Evolutionary conservation across 2,113 vertebrate genomes (phyloP), one percentile per base, ranked within the genome.

Genomic region (Engraulis encrasicolus): DNA sequence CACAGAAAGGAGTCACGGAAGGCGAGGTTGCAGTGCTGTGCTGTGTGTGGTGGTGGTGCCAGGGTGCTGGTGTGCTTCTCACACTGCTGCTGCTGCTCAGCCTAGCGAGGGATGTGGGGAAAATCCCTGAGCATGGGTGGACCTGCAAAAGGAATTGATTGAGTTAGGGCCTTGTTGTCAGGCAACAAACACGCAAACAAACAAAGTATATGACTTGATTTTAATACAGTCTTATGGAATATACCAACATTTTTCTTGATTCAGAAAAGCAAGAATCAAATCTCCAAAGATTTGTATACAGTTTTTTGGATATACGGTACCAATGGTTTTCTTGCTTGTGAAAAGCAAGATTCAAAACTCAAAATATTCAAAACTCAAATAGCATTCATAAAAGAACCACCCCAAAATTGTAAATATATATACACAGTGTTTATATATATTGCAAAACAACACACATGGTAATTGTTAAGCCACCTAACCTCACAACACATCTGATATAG

Each of bases 1-100:
- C 84, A n/a, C n/a, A n/a, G n/a, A n/a, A n/a, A n/a, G 89, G 89
- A 88, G 82, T 77, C 82, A 83, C 79, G 77, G 77, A 45, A 82
- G 45, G 38, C 38, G 31, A 45, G 34, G n/a, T n/a, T n/a, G n/a
- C n/a, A n/a, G n/a, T n/a, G 50, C 71, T 89, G 78, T 48, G 48
- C 50, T 23, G 20, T 31, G 48, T n/a, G n/a, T n/a, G n/a, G n/a
- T 27, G 82, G 52, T 50, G 54, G 27, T 50, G 61, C 78, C 71
- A 61, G 23, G 48, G 18, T 66, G 71, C 40, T 83, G 66, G 1
- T 14, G 4, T 34, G 27, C 23, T 37, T 66, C 78, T 54, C 11
- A 34, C 84, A 79, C 38, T 27, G n/a, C n/a, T n/a, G n/a, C n/a
- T n/a, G n/a, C n/a, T 11, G 45, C 58, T 20, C 54, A 27, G 40